Percentiles rank a stretch among this genome's conserved stretches.
These are phyloP conservation scores for Aeoliscus strigatus DNA, from an alignment of 2,797 vertebrate species.

Conservation along the genomic window DNA sequence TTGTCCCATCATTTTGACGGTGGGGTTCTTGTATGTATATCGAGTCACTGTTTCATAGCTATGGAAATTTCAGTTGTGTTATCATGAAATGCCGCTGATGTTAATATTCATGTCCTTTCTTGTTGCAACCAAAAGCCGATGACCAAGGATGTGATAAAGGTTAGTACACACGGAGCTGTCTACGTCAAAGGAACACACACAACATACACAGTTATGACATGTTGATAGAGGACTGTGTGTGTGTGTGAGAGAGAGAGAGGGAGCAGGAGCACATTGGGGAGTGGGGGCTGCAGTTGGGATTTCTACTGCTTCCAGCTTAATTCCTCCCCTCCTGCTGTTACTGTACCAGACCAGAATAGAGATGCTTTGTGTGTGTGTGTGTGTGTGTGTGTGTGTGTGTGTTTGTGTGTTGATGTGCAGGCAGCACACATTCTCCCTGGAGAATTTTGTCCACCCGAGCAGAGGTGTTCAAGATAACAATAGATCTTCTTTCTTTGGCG, in stretches of 20 bases:
- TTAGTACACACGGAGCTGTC: slow-evolving; percentile 66
- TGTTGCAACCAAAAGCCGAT: slow-evolving; percentile 77
- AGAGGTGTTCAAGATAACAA: slow-evolving; percentile 42
- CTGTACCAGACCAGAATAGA: slow-evolving; percentile 31
- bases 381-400: slow-evolving; percentile 9
- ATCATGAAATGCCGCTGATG: not conserved
- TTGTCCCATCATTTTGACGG: slow-evolving; percentile 14
- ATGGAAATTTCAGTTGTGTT: not conserved
- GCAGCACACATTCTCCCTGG: slow-evolving; percentile 28
- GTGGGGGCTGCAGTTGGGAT: slow-evolving; percentile 33
- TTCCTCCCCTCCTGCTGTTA: slow-evolving; percentile 51
- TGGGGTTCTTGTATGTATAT: slow-evolving; percentile 3
- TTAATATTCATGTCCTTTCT: slow-evolving; percentile 39
- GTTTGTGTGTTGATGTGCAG: slow-evolving; percentile 22
- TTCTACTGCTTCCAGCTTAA: slow-evolving; percentile 46
- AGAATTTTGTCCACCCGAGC: slow-evolving; percentile 24
- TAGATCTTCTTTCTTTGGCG: slow-evolving; percentile 15
- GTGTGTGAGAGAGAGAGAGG: slow-evolving; percentile 16
- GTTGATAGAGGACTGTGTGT: slow-evolving; percentile 2
- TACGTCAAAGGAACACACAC: slow-evolving; percentile 2
- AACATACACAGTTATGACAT: slow-evolving; percentile 1
- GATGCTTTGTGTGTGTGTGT: slow-evolving; percentile 10
- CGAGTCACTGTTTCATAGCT: slow-evolving; percentile 6
- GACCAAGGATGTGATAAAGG: slow-evolving; percentile 96
- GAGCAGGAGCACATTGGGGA: slow-evolving; percentile 15